Percentiles rank a stretch among this genome's conserved stretches.
These are phyloP conservation scores for Hyla sarda DNA, from an alignment of 2,113 vertebrate genomes.

Conservation along the genomic window DNA sequence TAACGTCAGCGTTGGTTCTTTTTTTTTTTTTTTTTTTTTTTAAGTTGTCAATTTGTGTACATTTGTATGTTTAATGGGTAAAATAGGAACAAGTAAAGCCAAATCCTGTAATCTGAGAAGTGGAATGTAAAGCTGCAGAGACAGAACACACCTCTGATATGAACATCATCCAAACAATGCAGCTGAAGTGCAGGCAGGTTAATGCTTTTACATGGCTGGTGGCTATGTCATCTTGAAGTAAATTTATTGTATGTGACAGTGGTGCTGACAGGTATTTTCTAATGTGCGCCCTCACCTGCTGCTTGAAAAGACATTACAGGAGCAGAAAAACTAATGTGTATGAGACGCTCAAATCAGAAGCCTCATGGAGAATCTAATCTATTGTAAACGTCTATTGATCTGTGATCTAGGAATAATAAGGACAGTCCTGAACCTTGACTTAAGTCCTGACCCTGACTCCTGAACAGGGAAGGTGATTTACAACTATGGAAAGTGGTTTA, in stretches of 20 bases:
- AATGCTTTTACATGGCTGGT: constrained; percentile 31
- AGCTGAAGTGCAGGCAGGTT: neutral
- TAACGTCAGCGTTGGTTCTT: too few relatives aligned
- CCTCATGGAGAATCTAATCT: neutral
- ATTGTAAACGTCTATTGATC: neutral
- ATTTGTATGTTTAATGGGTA: neutral
- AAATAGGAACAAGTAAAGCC: neutral
- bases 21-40: too few relatives aligned
- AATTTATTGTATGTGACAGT: constrained; percentile 32
- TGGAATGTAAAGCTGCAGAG: neutral
- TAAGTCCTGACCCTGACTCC: too few relatives aligned
- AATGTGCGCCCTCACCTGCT: constrained; percentile 10
- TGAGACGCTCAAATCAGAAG: neutral
- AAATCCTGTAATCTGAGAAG: constrained; percentile 29
- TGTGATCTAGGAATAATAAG: neutral
- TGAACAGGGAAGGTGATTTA: neutral
- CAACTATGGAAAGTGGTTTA: neutral
- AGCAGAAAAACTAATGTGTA: neutral
- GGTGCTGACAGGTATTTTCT: constrained; percentile 18
- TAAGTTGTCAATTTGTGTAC: neutral
- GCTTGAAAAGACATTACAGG: neutral
- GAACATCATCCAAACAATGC: neutral
- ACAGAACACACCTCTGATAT: neutral
- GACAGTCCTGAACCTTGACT: neutral
- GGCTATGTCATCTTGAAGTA: constrained; percentile 12